Base-by-base conservation (phyloP, 2,797 vertebrate genomes). In the Luscinia luscinia region DNA sequence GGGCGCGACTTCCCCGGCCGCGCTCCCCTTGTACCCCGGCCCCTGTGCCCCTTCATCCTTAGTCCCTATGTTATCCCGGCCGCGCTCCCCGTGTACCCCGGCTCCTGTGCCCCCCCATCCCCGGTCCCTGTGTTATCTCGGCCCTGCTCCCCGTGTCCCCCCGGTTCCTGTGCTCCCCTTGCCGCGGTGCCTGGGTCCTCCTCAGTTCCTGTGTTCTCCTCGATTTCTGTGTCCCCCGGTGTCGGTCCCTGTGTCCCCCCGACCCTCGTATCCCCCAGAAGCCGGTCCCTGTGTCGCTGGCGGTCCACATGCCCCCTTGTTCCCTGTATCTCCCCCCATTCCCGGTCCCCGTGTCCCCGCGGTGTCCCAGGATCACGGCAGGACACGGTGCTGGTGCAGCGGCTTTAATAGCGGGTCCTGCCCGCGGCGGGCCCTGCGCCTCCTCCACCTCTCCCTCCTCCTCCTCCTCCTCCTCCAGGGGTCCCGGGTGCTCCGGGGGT, bases 361-460 rank as follows among this genome's bases (percentile, higher is more conserved):
- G 22, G 15, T 51, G 38, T 45, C n/a, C 23, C 67, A 15, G 7
- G 49, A 41, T 62, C 62, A 94, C 45, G 32, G 43, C 57, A 61
- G 66, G 52, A 87, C 36, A 18, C 67, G 62, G n/a, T 30, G 86
- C 55, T 70, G 58, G 36, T 72, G 89, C 80, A 88, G 93, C 45
- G 46, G 84, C 46, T 96, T 96, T 96, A 96, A 86, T 96, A 69
- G 92, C 90, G 87, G 90, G 84, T 45, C 89, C 87, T 76, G 92
- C 74, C 92, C 73, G 67, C 94, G 54, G 36, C 15, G 54, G 69
- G 48, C 76, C 19, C 27, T 52, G 84, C 7, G 32, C 15, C 8
- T 63, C 30, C 57, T 62, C 64, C 10, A 4, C 5, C 34, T 55
- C 84, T 2, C 12, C 64, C 4, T 45, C 15, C 8, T 48, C 49